A percentile compares a stretch with the other conserved stretches of the same genome.
These are phyloP conservation scores for Serilophus lunatus DNA, from an alignment of 2,113 vertebrate genomes.

Conservation along the genomic window DNA sequence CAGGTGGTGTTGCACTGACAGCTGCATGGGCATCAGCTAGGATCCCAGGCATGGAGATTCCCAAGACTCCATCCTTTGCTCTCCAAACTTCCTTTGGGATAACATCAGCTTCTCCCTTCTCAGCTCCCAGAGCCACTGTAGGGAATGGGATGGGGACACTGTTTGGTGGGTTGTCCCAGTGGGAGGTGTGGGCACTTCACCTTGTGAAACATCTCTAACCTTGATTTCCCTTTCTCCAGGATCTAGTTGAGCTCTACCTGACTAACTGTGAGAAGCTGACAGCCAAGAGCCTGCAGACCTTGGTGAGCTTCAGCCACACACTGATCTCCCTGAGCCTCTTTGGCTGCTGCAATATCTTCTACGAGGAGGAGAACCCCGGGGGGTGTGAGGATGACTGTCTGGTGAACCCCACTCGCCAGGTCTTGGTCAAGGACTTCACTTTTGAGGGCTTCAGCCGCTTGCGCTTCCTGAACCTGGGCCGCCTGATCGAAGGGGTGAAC, in stretches of 20 bases:
- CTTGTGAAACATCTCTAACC: background rate
- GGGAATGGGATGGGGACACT: background rate
- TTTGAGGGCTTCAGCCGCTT: constrained; percentile 92
- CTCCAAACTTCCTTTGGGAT: background rate
- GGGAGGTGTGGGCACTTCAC: background rate
- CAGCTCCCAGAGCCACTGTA: background rate
- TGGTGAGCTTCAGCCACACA: constrained; percentile 86
- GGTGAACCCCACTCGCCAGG: constrained; percentile 82
- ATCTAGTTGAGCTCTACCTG: constrained; percentile 92
- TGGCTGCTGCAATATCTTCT: constrained; percentile 90
- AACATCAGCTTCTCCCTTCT: background rate
- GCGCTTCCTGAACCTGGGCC: constrained; percentile 89
- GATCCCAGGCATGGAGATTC: background rate
- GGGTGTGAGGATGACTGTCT: constrained; percentile 84
- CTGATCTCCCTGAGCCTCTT: constrained; percentile 93
- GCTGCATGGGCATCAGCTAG: background rate
- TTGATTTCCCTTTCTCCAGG: constrained; percentile 71
- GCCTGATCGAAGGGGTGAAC: constrained; percentile 83
- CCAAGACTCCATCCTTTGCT: background rate
- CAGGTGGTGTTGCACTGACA: constrained; percentile 75
- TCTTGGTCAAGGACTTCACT: constrained; percentile 88
- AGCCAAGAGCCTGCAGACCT: constrained; percentile 88
- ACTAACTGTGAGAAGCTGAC: constrained; percentile 92
- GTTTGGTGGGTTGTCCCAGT: background rate
- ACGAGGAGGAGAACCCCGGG: constrained; percentile 84